Evolutionary conservation across 2,888 invertebrate genomes (phyloP), one percentile per base, ranked within the genome.

Genomic region (Sesamia inferens): DNA sequence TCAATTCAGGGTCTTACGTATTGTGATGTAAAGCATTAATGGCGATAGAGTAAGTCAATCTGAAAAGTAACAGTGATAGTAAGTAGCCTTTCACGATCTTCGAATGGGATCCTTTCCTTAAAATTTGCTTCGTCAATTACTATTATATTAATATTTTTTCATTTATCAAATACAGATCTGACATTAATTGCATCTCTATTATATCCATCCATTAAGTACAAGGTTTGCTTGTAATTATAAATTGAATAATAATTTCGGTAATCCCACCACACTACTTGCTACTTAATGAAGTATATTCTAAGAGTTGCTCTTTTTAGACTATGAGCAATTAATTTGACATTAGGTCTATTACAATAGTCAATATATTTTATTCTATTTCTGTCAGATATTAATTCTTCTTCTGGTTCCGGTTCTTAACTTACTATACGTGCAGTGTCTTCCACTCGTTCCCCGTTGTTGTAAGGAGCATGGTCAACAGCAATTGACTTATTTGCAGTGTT

Each of bases 311-410:
- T 47, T 59, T 63, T 68, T 42, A 57, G 31, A 31, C 55, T 47
- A 69, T 61, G 64, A 11, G 39, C 71, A 81, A 81, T 81, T 81
- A 78, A 74, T 78, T 64, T 71, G 61, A 47, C 74, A 81, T 78
- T 78, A 71, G 4, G 14, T 39, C 31, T 57, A 63, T 61, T 68
- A 68, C 66, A 81, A 74, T 81, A n/a, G n/a, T n/a, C 19, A 42
- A 68, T 54, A 62, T 68, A 55, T 72, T 42, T 61, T 67, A 64
- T 31, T 44, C 67, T 47, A 42, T 16, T 62, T 44, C 55, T 16
- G 44, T 0, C 22, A 11, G 48, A 14, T 44, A 59, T 39, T 59
- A 61, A 47, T 39, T 19, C 22, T 59, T 73, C 19, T n/a, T 24
- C 11, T 31, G 31, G 8, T 42, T 54, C 24, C 51, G 24, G n/a